These are phyloP conservation scores for Ophion obscuratus DNA, from an alignment of 2,888 invertebrate genomes.

Conservation along the genomic window DNA sequence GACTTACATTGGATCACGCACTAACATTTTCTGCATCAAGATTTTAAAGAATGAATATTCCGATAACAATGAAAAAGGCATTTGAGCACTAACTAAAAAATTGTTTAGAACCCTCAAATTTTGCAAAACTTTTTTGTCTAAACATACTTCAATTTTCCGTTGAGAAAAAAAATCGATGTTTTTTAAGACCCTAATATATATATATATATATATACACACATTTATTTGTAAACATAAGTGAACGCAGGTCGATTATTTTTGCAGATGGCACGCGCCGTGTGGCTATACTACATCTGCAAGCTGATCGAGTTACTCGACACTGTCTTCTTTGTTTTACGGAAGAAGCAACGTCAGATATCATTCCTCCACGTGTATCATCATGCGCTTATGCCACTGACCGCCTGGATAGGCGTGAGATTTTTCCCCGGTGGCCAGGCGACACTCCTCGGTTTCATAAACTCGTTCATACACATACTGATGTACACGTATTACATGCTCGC, in stretches of 20 bases:
- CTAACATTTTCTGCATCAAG: no score
- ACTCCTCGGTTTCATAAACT: slow-evolving; percentile 93
- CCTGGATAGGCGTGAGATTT: slow-evolving; percentile 92
- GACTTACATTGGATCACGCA: no score
- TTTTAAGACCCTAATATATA: not conserved
- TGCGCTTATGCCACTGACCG: slow-evolving; percentile 90
- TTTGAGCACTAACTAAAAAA: no score
- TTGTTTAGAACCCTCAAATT: no score
- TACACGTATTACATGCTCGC: slow-evolving; percentile 95
- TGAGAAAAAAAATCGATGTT: no score
- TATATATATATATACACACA: not conserved
- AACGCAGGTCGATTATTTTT: not conserved
- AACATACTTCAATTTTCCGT: no score
- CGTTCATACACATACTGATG: slow-evolving; percentile 96
- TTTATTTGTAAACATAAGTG: no score
- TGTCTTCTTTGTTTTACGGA: slow-evolving; percentile 94
- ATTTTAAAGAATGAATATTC: no score
- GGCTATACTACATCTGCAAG: slow-evolving; percentile 91
- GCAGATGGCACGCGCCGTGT: slow-evolving; percentile 84
- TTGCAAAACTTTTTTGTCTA: no score
- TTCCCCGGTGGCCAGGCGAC: slow-evolving; percentile 95
- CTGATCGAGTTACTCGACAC: slow-evolving; percentile 92
- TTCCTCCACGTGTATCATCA: slow-evolving; percentile 96
- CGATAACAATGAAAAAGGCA: no score
- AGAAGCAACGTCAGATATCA: slow-evolving; percentile 94